phyloP scores from a whole-genome alignment of 1,140 invertebrate species.

The Apis mellifera region DNA sequence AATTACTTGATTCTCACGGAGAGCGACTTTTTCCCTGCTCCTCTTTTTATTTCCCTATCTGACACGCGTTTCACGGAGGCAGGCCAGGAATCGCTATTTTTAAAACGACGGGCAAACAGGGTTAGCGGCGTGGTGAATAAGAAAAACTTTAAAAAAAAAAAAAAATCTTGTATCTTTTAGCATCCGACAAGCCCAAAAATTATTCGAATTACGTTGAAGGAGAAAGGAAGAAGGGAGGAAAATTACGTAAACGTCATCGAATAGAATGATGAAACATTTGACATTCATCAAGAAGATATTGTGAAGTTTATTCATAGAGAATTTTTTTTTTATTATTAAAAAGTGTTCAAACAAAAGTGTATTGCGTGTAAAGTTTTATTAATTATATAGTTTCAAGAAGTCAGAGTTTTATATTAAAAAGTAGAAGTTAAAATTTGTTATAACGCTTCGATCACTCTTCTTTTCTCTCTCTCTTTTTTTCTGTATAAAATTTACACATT shows the following conservation, averaged over 20 bases:
- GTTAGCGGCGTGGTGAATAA: slow-evolving; percentile 26
- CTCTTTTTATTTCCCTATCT: slow-evolving; percentile 6
- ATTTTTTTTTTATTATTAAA: too few relatives aligned
- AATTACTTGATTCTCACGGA: slow-evolving; percentile 36
- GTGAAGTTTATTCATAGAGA: too few relatives aligned
- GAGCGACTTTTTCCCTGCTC: background rate
- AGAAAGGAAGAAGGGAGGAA: background rate
- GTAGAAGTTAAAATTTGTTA: too few relatives aligned
- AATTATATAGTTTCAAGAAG: too few relatives aligned
- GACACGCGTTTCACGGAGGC: slow-evolving; percentile 7
- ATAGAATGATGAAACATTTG: background rate
- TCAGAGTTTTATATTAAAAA: too few relatives aligned
- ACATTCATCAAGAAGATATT: too few relatives aligned
- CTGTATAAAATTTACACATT: too few relatives aligned
- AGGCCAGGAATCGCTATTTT: background rate
- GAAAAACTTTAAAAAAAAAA: background rate
- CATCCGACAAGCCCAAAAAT: background rate
- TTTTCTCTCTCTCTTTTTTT: too few relatives aligned
- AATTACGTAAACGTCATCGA: too few relatives aligned
- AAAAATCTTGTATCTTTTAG: slow-evolving; percentile 18
- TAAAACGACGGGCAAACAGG: slow-evolving; percentile 28
- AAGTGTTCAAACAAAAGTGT: too few relatives aligned
- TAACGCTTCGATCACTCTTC: too few relatives aligned
- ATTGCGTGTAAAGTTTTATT: too few relatives aligned
- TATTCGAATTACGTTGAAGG: background rate